Conservation (phyloP, 2,888 invertebrate species). For the Xestoiulus laeticollis region DNA sequence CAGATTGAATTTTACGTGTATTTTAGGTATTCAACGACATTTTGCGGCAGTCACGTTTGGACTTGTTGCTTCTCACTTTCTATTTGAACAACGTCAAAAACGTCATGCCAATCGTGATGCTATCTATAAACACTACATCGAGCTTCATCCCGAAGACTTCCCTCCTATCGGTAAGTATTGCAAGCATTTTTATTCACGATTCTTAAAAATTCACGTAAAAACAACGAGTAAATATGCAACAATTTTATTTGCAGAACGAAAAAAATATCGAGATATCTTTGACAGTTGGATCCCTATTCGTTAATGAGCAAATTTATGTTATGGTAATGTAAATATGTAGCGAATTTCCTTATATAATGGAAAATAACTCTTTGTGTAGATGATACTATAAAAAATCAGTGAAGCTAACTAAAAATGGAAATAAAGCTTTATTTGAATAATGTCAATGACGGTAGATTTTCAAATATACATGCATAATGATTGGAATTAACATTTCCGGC, state of each 20-base stretch:
- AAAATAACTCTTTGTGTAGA: background rate
- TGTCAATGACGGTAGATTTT: background rate
- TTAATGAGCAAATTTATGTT: background rate
- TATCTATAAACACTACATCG: constrained; percentile 75
- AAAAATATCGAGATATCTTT: constrained; percentile 46
- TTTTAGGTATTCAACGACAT: constrained; percentile 69
- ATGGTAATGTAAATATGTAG: background rate
- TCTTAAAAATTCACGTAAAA: background rate
- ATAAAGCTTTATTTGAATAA: background rate
- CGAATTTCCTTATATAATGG: background rate
- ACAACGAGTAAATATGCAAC: no score
- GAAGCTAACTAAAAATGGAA: background rate
- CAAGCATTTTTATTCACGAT: background rate
- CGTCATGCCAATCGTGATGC: constrained; percentile 78
- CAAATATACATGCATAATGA: background rate
- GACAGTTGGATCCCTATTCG: constrained; percentile 48
- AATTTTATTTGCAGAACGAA: constrained; percentile 49
- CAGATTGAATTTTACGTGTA: background rate
- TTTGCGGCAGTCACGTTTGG: constrained; percentile 61
- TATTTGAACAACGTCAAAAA: constrained; percentile 68
- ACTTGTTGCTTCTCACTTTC: constrained; percentile 64
- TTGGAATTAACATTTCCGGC: background rate
- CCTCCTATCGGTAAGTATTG: constrained; percentile 69
- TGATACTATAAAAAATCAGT: background rate
- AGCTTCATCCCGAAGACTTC: constrained; percentile 81